A percentile compares a stretch with the other conserved stretches of the same genome.
Conservation (phyloP, 1,140 invertebrate genomes). For the Macrosteles quadrilineatus region DNA sequence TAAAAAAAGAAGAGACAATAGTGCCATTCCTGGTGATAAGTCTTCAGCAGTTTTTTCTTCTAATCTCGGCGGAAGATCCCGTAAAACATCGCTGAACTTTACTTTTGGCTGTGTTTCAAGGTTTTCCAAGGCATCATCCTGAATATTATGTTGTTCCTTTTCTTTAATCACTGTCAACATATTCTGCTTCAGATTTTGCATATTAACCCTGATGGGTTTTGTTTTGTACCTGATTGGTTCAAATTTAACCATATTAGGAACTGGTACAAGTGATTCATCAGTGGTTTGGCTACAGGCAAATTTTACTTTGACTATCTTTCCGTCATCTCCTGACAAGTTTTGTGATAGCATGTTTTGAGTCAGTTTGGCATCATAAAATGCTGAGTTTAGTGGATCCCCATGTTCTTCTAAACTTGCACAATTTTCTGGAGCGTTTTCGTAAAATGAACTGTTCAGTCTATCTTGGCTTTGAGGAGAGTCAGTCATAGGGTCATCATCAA, state of each 20-base stretch:
- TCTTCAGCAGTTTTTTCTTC: not conserved
- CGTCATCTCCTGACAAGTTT: too few species aligned
- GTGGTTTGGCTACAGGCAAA: not conserved
- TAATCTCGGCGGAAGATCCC: not conserved
- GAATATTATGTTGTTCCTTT: not conserved
- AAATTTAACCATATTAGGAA: constrained; percentile 2
- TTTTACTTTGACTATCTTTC: not conserved
- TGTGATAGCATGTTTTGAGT: not conserved
- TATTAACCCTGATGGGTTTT: constrained; percentile 2
- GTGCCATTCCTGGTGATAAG: not conserved
- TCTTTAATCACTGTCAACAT: not conserved
- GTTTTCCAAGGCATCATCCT: not conserved
- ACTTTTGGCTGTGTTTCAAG: not conserved
- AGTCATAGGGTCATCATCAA: not conserved
- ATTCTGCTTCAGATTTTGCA: not conserved
- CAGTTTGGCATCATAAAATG: constrained; percentile 1
- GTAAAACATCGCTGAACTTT: constrained; percentile 5
- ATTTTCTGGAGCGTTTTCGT: not conserved
- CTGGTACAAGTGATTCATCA: not conserved
- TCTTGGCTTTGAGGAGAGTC: not conserved
- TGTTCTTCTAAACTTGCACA: not conserved
- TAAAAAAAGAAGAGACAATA: not conserved
- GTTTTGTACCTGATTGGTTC: not conserved
- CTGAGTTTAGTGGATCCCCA: not conserved
- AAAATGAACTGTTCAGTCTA: not conserved